phyloP scores from a whole-genome alignment of 2,113 vertebrate genomes.

The Typhlomys cinereus region DNA sequence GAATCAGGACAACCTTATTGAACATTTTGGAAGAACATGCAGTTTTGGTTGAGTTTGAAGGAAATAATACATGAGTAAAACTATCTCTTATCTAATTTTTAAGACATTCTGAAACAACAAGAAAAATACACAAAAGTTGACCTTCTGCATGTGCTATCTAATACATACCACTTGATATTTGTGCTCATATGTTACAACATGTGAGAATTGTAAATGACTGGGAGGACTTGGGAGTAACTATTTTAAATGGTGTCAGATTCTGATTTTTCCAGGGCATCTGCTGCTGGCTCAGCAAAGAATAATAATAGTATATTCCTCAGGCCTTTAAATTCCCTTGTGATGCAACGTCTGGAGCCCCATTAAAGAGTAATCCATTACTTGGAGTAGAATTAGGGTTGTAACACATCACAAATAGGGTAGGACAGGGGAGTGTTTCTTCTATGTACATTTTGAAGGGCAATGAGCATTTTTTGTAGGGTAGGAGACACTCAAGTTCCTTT shows the following conservation, averaged over 20 bases:
- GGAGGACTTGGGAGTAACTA: conserved; percentile 5
- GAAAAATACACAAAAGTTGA: conserved; percentile 22
- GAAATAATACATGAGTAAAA: not conserved
- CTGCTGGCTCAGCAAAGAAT: not conserved
- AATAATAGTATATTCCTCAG: not conserved
- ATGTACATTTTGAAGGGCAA: no score
- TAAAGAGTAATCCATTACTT: not conserved
- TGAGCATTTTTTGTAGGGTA: no score
- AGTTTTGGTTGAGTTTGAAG: conserved; percentile 11
- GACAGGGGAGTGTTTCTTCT: no score
- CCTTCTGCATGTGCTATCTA: conserved; percentile 13
- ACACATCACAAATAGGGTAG: not conserved
- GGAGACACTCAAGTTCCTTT: no score
- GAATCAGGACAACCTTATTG: not conserved
- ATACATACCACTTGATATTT: not conserved
- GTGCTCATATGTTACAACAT: not conserved
- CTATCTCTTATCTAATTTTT: not conserved
- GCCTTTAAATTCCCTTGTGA: not conserved
- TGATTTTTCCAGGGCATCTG: conserved; percentile 23
- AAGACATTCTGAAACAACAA: conserved; percentile 34
- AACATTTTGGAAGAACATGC: not conserved
- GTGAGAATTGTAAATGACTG: not conserved
- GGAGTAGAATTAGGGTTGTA: not conserved
- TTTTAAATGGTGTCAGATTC: conserved; percentile 40
- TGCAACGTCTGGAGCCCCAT: not conserved